Percentiles rank a stretch among this genome's conserved stretches.
phyloP scores from a whole-genome alignment of 2,888 invertebrate genomes.

The Dilophus febrilis region DNA sequence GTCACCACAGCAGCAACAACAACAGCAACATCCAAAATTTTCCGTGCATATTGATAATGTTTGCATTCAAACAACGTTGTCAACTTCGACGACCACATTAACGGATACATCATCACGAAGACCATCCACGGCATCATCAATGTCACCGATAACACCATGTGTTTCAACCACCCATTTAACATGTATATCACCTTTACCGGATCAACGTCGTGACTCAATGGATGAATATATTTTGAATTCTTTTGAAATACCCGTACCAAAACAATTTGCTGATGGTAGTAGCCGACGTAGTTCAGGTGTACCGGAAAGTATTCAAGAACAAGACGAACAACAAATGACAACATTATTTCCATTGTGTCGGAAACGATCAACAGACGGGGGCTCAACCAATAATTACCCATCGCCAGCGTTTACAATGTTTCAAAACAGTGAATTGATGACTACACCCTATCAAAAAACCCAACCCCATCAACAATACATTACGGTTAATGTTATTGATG shows the following conservation, averaged over 20 bases:
- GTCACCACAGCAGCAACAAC: conserved; percentile 24
- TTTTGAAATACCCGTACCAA: conserved; percentile 50
- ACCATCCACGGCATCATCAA: conserved; percentile 24
- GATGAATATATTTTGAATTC: conserved; percentile 34
- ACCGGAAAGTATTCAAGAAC: conserved; percentile 17
- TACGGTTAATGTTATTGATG: not conserved
- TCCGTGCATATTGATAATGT: conserved; percentile 1
- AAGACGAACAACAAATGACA: conserved; percentile 16
- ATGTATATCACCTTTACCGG: conserved; percentile 49
- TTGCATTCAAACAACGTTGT: conserved; percentile 14
- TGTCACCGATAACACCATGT: conserved; percentile 27
- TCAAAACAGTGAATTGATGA: too few species aligned
- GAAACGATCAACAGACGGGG: not conserved
- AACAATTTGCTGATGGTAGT: conserved; percentile 66
- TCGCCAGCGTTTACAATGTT: too few species aligned
- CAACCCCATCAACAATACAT: not conserved
- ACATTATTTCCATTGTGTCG: not conserved
- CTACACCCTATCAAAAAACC: too few species aligned
- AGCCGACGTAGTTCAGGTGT: conserved; percentile 48
- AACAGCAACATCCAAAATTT: conserved; percentile 11
- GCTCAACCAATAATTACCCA: too few species aligned
- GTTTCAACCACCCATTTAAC: conserved; percentile 33
- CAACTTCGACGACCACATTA: too few species aligned
- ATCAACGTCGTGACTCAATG: conserved; percentile 42
- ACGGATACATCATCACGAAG: conserved; percentile 25